Evolutionary conservation across 2,888 invertebrate genomes (phyloP), one percentile per base, ranked within the genome.

Genomic region (Bombyx huttoni): DNA sequence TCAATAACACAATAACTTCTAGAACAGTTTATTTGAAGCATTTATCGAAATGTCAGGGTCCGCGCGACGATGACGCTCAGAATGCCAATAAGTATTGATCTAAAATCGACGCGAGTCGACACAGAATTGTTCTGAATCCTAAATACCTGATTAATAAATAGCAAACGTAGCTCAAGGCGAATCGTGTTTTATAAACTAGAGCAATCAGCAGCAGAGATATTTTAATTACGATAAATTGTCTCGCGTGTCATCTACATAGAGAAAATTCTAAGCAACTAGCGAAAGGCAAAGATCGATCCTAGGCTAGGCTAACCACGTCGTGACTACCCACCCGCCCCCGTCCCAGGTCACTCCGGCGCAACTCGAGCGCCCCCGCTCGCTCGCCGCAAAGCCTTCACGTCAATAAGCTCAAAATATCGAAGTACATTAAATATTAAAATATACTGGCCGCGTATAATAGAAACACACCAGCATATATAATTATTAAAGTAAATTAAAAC

Each of bases 231-330:
- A 40, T 40, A 46, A 14, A 46, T 46, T 50, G 50, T 46, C 46
- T 50, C 45, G 24, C 46, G 33, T 12, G 46, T 46, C 40, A 40
- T 40, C 40, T 12, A 48, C n/a, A 48, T 61, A 61, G 56, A 63
- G 64, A 67, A 66, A 69, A 71, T 62, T 60, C 61, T 61, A 61
- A 60, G 62, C 57, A 49, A 56, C 56, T 58, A 62, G 65, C 61
- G 64, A 67, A 65, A 61, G 63, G 63, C 63, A 60, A 58, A 59
- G 59, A 59, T 59, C 58, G 47, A 60, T 62, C 61, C 73, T 75
- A 81, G 75, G 76, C 82, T 82, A 83, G 85, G 80, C 78, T 75
- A 81, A 81, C 81, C 78, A 76, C 81, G 73, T 84, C 83, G 85
- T 84, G 85, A 81, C 71, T 68, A 73, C 65, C 66, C 60, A 60